Evolutionary conservation across 2,113 vertebrate genomes (phyloP).

Genomic region (Silurus asotus): DNA sequence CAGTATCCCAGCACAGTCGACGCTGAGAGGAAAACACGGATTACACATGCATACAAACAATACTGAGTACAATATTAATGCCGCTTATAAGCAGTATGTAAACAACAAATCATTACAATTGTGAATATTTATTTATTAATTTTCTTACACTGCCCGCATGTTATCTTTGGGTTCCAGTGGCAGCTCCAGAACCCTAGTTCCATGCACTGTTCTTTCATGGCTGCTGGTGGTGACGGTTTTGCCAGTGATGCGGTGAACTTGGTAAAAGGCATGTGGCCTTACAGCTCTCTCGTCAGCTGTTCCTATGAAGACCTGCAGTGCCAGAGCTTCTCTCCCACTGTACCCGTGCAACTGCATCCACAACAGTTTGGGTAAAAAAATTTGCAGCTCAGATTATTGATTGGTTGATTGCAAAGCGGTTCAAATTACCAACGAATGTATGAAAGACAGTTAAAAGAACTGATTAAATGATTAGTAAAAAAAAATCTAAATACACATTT

Average conservation of each 20-base stretch:
- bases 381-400: neutral
- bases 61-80: neutral
- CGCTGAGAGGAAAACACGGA: slow-evolving; percentile 67
- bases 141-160: slow-evolving; percentile 88
- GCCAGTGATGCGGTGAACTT: slow-evolving; percentile 94
- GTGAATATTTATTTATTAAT: neutral
- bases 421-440: neutral
- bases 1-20: slow-evolving; percentile 96
- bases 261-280: slow-evolving; percentile 96
- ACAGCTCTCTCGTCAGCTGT: slow-evolving; percentile 90
- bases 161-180: slow-evolving; percentile 90
- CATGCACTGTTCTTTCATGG: slow-evolving; percentile 84
- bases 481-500: neutral
- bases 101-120: neutral
- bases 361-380: slow-evolving; percentile 22
- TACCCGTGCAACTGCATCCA: slow-evolving; percentile 85
- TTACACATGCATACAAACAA: neutral
- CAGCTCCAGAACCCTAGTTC: slow-evolving; percentile 92
- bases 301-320: slow-evolving; percentile 94
- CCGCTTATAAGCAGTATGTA: neutral
- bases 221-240: slow-evolving; percentile 94
- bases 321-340: slow-evolving; percentile 82
- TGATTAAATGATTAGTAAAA: neutral
- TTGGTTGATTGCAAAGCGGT: neutral
- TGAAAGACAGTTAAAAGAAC: neutral